These are phyloP conservation scores for Eriosoma lanigerum DNA, from an alignment of 1,140 invertebrate genomes.

Conservation along the genomic window DNA sequence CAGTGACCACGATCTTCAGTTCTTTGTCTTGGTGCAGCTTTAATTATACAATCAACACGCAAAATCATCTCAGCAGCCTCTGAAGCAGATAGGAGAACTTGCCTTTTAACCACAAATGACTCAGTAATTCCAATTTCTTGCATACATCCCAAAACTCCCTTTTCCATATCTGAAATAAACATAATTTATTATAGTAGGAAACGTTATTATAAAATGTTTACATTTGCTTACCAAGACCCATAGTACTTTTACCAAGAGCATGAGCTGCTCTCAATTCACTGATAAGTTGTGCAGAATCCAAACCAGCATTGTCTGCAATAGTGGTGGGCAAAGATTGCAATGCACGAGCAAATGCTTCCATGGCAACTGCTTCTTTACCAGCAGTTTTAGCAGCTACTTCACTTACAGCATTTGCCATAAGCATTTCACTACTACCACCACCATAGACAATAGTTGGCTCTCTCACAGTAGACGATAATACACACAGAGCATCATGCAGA, in stretches of 20 bases:
- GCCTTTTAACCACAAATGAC: constrained; percentile 94
- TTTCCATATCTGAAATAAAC: constrained; percentile 76
- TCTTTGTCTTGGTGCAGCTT: constrained; percentile 88
- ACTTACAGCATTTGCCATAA: constrained; percentile 92
- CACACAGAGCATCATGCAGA: constrained; percentile 97
- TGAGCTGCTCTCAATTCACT: constrained; percentile 88
- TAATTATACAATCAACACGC: constrained; percentile 96
- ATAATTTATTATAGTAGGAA: constrained; percentile 12
- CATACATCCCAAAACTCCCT: constrained; percentile 84
- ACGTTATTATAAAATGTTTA: constrained; percentile 21
- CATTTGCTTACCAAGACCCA: constrained; percentile 73
- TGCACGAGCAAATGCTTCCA: constrained; percentile 93
- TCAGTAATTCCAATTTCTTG: constrained; percentile 89
- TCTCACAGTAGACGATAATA: constrained; percentile 91
- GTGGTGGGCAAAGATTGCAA: constrained; percentile 86
- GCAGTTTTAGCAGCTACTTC: constrained; percentile 83
- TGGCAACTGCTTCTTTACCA: constrained; percentile 96
- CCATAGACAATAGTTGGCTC: constrained; percentile 90
- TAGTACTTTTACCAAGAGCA: constrained; percentile 72
- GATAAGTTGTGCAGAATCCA: constrained; percentile 93
- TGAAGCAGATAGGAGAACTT: constrained; percentile 89
- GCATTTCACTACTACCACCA: constrained; percentile 91
- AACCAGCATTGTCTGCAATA: constrained; percentile 98
- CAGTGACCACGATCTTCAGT: constrained; percentile 83
- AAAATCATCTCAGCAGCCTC: constrained; percentile 99